Evolutionary conservation across 2,113 vertebrate genomes (phyloP).

Genomic region (Muntiacus reevesi): DNA sequence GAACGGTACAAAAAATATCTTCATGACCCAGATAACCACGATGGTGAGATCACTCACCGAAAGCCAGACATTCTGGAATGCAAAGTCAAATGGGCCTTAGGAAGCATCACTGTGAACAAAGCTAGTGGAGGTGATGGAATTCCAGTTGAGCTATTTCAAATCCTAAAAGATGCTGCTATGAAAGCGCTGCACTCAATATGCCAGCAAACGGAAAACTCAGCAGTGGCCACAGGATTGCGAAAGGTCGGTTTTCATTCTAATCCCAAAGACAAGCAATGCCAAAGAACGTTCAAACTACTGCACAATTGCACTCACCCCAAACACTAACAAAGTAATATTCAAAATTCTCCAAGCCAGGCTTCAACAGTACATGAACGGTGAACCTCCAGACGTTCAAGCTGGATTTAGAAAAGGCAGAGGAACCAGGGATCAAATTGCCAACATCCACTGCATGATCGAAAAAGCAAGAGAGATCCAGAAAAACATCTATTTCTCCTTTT

Average conservation of each 20-base stretch:
- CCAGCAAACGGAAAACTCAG: background rate
- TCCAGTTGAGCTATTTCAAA: background rate
- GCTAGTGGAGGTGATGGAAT: background rate
- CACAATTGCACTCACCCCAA: background rate
- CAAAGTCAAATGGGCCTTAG: background rate
- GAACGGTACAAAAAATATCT: background rate
- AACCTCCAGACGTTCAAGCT: background rate
- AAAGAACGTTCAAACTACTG: background rate
- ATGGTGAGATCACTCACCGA: background rate
- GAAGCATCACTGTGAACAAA: background rate
- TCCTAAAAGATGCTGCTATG: background rate
- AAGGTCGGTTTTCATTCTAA: background rate
- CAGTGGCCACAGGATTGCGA: background rate
- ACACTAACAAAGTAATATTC: background rate
- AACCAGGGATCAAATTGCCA: background rate
- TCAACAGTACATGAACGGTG: background rate
- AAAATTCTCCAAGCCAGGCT: background rate
- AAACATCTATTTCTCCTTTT: background rate
- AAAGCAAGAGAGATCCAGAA: background rate
- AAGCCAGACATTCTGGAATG: background rate
- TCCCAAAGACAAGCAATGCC: background rate
- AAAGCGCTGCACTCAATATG: background rate
- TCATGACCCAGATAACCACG: background rate
- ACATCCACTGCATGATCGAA: rapidly evolving
- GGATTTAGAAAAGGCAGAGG: background rate